Evolutionary conservation across 2,888 invertebrate species (phyloP).

Genomic region (Calliphora vomitoria): DNA sequence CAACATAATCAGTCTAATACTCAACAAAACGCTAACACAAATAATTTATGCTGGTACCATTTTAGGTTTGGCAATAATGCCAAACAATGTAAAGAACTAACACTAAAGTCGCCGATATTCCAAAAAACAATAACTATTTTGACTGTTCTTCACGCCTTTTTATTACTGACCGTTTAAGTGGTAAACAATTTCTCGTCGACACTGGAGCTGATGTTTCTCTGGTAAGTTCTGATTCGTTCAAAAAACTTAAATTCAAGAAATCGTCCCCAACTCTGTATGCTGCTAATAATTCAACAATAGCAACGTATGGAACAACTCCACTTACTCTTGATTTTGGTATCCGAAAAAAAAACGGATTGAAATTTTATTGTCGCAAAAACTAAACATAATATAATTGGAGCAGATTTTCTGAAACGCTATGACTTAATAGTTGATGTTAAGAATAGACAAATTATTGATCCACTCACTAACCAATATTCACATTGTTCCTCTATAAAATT

Average conservation of each 20-base stretch:
- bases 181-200: neutral
- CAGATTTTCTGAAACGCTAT: too few relatives aligned
- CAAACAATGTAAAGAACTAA: neutral
- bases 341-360: neutral
- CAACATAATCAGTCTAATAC: neutral
- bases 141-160: neutral
- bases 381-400: too few relatives aligned
- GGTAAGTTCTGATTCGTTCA: neutral
- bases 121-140: neutral
- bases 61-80: neutral
- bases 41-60: neutral
- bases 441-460: neutral
- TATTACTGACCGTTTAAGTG: conserved; percentile 10
- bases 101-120: neutral
- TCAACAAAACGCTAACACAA: neutral
- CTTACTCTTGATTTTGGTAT: neutral
- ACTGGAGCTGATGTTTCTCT: conserved; percentile 32
- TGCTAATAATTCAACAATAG: neutral
- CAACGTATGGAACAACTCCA: neutral
- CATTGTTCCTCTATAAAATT: neutral
- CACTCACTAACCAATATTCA: neutral
- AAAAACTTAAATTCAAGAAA: neutral
- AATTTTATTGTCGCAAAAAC: too few relatives aligned
- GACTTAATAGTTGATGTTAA: too few relatives aligned
- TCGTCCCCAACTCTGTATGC: neutral